Percentiles rank a stretch among this genome's conserved stretches.
Conservation (phyloP, 2,888 invertebrate genomes). For the Pimpla rufipes region DNA sequence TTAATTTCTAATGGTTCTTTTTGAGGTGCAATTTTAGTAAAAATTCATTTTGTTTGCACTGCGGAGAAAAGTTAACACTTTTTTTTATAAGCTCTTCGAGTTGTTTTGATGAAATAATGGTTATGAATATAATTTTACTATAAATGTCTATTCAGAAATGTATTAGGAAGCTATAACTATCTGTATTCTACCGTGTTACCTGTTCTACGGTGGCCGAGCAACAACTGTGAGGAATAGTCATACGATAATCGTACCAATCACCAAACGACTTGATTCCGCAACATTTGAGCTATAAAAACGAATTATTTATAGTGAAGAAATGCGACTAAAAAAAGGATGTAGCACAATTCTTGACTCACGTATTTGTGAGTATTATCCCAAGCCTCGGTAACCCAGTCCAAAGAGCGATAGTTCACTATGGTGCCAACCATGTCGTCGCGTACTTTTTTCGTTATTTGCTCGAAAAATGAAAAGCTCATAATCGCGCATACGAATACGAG, state of each 20-base stretch:
- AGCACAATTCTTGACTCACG: slow-evolving; percentile 69
- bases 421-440: slow-evolving; percentile 75
- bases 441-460: slow-evolving; percentile 73
- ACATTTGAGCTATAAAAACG: slow-evolving; percentile 74
- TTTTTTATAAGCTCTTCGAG: no score
- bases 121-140: no score
- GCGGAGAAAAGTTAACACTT: background rate
- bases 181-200: slow-evolving; percentile 62
- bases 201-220: slow-evolving; percentile 74
- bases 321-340: background rate
- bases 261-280: slow-evolving; percentile 77
- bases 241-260: slow-evolving; percentile 75
- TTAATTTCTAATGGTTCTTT: no score
- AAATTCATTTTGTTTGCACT: no score
- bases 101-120: no score
- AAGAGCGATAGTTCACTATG: slow-evolving; percentile 73
- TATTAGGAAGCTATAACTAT: no score
- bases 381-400: slow-evolving; percentile 74
- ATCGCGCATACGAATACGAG: slow-evolving; percentile 74
- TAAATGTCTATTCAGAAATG: no score
- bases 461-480: slow-evolving; percentile 77
- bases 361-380: slow-evolving; percentile 80
- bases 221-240: slow-evolving; percentile 77
- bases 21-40: no score
- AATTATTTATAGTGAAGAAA: background rate